Percentiles rank a stretch among this genome's conserved stretches.
These are phyloP conservation scores for Amazona vittata DNA, from an alignment of 2,113 vertebrate genomes.

Conservation along the genomic window DNA sequence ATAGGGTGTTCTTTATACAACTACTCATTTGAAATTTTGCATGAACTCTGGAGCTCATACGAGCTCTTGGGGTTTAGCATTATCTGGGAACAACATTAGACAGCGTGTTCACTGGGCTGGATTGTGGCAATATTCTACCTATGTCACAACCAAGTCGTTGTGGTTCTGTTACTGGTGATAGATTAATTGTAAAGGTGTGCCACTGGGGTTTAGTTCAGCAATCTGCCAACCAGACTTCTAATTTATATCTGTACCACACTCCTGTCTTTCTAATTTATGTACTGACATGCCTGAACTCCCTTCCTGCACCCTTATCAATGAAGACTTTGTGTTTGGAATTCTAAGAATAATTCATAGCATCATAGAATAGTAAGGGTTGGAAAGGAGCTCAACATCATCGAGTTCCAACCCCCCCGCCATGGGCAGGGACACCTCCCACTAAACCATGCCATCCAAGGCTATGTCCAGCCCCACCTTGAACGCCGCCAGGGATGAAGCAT, in stretches of 20 bases:
- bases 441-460: too few species aligned
- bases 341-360: not conserved
- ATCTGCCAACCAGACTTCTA: not conserved
- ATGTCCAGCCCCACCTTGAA: too few species aligned
- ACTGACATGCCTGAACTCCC: not conserved
- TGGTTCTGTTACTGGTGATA: not conserved
- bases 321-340: not conserved
- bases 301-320: not conserved
- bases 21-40: not conserved
- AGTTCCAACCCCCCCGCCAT: too few species aligned
- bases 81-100: not conserved
- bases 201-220: not conserved
- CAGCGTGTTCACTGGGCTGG: not conserved
- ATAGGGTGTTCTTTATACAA: not conserved
- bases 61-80: not conserved
- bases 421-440: too few species aligned
- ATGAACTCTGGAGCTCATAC: not conserved
- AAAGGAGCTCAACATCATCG: too few species aligned
- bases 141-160: not conserved
- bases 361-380: too few species aligned
- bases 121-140: not conserved
- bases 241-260: not conserved
- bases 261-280: not conserved
- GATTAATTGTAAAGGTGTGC: not conserved
- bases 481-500: too few species aligned